These are phyloP conservation scores for Lepidotrigona ventralis DNA, from an alignment of 1,140 invertebrate species.

Conservation along the genomic window DNA sequence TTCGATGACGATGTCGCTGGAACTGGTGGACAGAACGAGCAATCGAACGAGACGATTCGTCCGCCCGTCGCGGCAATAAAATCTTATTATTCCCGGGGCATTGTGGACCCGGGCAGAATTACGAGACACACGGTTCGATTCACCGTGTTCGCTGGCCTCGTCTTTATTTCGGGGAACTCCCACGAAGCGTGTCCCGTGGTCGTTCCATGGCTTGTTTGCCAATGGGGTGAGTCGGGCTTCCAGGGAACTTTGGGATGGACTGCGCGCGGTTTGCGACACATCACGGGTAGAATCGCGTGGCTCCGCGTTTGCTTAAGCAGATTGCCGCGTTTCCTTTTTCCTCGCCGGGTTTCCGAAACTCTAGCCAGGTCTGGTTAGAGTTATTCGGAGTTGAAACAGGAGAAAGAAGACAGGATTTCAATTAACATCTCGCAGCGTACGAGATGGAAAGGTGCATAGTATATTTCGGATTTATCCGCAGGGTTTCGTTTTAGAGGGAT, in stretches of 20 bases:
- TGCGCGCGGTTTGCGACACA: neutral
- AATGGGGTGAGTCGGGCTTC: neutral
- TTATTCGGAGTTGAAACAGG: neutral
- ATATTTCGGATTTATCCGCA: neutral
- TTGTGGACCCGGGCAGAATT: slow-evolving; percentile 3
- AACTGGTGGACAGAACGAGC: neutral
- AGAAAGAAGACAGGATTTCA: neutral
- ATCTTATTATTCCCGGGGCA: slow-evolving; percentile 23
- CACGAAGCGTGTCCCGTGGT: neutral
- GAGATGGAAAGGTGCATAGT: neutral
- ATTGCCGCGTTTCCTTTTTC: neutral
- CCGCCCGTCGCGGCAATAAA: slow-evolving; percentile 29
- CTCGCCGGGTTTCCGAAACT: neutral
- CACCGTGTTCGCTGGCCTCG: slow-evolving; percentile 1
- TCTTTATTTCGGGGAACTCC: slow-evolving; percentile 21
- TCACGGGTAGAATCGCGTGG: neutral
- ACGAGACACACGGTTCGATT: slow-evolving; percentile 1
- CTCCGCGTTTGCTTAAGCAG: neutral
- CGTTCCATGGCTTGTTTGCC: neutral
- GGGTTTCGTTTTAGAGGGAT: neutral
- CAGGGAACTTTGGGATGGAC: neutral
- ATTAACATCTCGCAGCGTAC: neutral
- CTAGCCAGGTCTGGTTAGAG: no score
- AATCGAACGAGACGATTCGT: slow-evolving; percentile 1
- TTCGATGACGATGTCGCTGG: neutral